These are phyloP conservation scores for Psophia crepitans DNA, from an alignment of 2,113 vertebrate genomes.

Conservation along the genomic window DNA sequence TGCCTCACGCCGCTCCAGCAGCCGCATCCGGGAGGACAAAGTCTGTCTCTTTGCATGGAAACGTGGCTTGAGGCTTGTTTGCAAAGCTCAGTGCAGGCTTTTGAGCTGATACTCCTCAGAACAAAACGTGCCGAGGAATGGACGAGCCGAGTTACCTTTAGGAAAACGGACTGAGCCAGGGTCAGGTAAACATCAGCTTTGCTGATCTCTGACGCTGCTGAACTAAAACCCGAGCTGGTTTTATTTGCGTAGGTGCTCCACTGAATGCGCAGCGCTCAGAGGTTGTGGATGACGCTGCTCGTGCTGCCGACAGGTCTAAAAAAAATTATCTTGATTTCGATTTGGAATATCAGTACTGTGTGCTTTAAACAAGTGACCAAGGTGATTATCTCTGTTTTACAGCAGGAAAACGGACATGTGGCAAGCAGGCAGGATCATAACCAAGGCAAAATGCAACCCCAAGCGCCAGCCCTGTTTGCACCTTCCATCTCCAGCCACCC, in stretches of 20 bases:
- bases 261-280: fast-evolving
- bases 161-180: not conserved
- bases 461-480: not conserved
- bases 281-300: not conserved
- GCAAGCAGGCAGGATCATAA: not conserved
- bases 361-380: not conserved
- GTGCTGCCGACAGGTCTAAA: not conserved
- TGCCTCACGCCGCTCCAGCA: not conserved
- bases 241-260: not conserved
- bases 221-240: not conserved
- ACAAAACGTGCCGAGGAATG: not conserved
- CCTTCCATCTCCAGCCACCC: not conserved
- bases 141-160: not conserved
- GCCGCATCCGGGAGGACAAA: not conserved
- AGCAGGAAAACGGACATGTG: not conserved
- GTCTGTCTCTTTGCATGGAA: not conserved
- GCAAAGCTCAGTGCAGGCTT: not conserved
- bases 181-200: not conserved
- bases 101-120: not conserved
- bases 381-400: not conserved
- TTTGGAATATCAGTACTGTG: not conserved
- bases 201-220: not conserved
- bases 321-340: not conserved
- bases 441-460: not conserved
- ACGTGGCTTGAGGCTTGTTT: not conserved